Percentiles rank a stretch among this genome's conserved stretches.
Evolutionary conservation across 1,140 invertebrate genomes (phyloP).

Genomic region (Stegodyphus mimosarum): DNA sequence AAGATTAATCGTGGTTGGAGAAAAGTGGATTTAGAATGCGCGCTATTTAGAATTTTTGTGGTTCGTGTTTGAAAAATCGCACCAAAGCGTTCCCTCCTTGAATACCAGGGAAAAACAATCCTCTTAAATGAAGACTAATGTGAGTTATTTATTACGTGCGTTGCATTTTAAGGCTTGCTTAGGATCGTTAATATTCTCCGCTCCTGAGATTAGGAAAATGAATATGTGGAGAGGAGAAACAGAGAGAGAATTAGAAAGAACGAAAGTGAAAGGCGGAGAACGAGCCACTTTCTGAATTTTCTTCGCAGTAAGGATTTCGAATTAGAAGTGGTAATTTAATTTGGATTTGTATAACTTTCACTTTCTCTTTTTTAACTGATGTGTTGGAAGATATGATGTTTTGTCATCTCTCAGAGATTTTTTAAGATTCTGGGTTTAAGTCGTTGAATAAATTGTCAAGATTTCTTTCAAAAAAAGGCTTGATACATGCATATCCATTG

Average conservation of each 20-base stretch:
- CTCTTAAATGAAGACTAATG: constrained; percentile 56
- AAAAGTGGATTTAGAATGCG: constrained; percentile 22
- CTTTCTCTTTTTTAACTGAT: background rate
- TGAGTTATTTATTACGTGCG: constrained; percentile 23
- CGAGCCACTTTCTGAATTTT: too few species aligned
- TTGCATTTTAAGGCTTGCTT: constrained; percentile 20
- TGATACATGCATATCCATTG: too few species aligned
- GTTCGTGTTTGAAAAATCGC: background rate
- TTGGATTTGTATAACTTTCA: constrained; percentile 2
- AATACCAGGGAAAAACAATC: constrained; percentile 25
- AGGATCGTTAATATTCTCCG: constrained; percentile 46
- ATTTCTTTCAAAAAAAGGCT: too few species aligned
- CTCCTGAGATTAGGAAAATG: constrained; percentile 42
- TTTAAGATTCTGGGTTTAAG: too few species aligned
- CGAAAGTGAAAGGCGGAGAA: too few species aligned
- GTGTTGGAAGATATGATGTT: too few species aligned
- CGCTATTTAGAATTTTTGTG: constrained; percentile 37
- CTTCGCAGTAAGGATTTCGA: background rate
- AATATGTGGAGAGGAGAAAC: background rate
- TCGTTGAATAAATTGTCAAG: too few species aligned
- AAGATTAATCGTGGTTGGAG: constrained; percentile 34
- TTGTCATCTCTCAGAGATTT: too few species aligned
- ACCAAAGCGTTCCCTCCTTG: background rate
- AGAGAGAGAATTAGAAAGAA: background rate
- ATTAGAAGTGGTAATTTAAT: constrained; percentile 44